These are phyloP conservation scores for Nibea coibor DNA, from an alignment of 2,113 vertebrate species.

Conservation along the genomic window DNA sequence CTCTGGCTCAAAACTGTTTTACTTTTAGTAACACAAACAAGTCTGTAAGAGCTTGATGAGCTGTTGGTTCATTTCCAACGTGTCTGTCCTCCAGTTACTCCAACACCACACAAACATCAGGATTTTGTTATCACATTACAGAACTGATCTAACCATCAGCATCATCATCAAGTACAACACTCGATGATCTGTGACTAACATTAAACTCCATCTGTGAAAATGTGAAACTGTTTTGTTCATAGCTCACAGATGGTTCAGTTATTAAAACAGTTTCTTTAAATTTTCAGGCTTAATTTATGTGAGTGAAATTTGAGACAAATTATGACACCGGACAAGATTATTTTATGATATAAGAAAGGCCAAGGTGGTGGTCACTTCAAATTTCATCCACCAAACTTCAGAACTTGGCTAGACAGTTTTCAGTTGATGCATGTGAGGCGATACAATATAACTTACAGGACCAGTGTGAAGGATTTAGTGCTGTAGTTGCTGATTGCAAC, in stretches of 20 bases:
- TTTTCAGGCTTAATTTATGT: no score
- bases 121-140: neutral
- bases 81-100: neutral
- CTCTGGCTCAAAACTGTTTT: neutral
- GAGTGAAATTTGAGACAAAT: no score
- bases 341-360: no score
- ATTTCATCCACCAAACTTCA: neutral
- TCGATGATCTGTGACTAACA: neutral
- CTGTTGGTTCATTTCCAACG: neutral
- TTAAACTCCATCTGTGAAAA: neutral
- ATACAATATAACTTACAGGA: no score
- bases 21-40: constrained; percentile 18
- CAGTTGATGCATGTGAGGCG: no score
- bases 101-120: neutral
- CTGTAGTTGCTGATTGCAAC: no score
- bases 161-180: neutral
- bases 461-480: no score
- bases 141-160: neutral
- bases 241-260: neutral
- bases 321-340: neutral
- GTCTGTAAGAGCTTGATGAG: constrained; percentile 17
- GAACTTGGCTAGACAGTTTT: no score
- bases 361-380: neutral
- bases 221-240: neutral
- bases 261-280: no score